Evolutionary conservation across 2,888 invertebrate genomes (phyloP), one percentile per base, ranked within the genome.

Genomic region (Watsonalla binaria): DNA sequence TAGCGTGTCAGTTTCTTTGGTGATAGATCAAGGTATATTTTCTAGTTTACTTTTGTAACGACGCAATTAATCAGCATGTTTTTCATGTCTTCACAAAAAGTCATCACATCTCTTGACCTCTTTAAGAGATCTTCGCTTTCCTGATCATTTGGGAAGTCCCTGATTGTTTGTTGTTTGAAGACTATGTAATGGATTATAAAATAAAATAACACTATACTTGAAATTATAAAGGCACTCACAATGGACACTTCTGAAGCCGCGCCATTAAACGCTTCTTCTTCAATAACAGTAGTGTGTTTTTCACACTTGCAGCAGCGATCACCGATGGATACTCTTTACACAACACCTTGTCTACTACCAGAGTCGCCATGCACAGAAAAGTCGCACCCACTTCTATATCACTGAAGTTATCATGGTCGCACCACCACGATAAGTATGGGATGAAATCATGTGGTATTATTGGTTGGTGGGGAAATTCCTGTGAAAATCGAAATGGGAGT

Each of bases 401-500:
- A 0, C 71, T 78, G 0, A 74, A 70, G 0, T 70, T 56, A 0
- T 57, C 46, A 0, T 55, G 58, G 56, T 82, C 78, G 47, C 83
- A 84, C 66, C 74, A 79, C 85, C 82, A 87, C 0, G 82, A 68
- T 0, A 87, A 54, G 56, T 85, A 88, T 0, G 74, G 64, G 51
- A 88, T 82, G 57, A 67, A 88, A 24, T 90, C 88, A 54, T 88
- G 82, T 0, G 84, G 73, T 0, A 86, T 63, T 0, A 87, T 72
- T 0, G 88, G 86, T 45, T 79, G 80, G 0, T 54, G 37, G 0
- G 86, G 86, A 51, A 81, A 87, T 53, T 72, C 73, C 89, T 89
- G 75, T 42, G 11, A 42, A 11, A 11, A 24, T 24, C 24, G 24
- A 24, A 24, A 24, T 24, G 24, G 2, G 24, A 24, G 24, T 24